Base-by-base conservation (phyloP, 2,888 invertebrate genomes). In the Brenthis daphne region DNA sequence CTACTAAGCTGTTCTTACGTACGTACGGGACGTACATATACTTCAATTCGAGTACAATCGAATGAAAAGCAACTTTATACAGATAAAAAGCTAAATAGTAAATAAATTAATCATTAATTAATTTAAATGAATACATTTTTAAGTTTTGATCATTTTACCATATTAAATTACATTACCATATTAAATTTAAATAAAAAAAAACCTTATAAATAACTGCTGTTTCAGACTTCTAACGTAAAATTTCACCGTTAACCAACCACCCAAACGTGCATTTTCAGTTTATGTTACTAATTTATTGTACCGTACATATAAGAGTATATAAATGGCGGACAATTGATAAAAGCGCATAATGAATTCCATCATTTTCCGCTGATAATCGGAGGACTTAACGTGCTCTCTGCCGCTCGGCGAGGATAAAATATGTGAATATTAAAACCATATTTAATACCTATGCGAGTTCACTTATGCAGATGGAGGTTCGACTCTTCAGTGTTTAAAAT, bases 361-460 rank as follows among this genome's bases (percentile, higher is more conserved):
- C 51, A 71, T 71, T 69, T 71, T 67, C 64, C 55, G 67, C 64
- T 71, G 71, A 71, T 71, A 69, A 64, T 63, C 37, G 61, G 55
- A 37, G 29, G 67, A 61, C 55, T 60, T 68, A 68, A 64, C 68
- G 65, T 29, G 60, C 68, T 65, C 68, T 51, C 57, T 48, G 4
- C 16, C 65, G 55, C 55, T 50, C 55, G 60, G 37, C 8, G 58
- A 48, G 58, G 58, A 64, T 69, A 65, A 69, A 56, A 69, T 69
- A 69, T 69, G 68, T 56, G 68, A 69, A 69, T 69, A 65, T 69
- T 69, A 60, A 65, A 65, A 60, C 24, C 55, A 47, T 67, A 50
- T 54, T 47, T 67, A 67, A 47, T 60, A 67, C 48, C 33, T 55
- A 60, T 54, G 54, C 12, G 33, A 29, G 43, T 54, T 47, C 57